phyloP scores from a whole-genome alignment of 53 echinoderm and acorn worm genomes.

The Hippasteria phrygiana region DNA sequence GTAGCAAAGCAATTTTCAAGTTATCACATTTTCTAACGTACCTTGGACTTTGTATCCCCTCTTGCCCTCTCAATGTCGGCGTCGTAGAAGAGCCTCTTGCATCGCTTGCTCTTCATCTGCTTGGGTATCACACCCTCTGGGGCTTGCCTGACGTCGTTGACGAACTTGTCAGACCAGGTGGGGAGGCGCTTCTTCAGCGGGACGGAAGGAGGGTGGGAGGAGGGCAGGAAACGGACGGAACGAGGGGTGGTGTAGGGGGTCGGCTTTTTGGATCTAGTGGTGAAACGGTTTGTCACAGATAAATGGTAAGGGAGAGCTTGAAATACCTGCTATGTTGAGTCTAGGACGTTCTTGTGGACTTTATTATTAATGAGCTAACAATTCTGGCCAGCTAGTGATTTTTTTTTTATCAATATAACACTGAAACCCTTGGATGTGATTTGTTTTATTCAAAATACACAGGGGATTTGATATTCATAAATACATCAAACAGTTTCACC shows the following conservation, averaged over 20 bases:
- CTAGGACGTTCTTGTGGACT: too few relatives aligned
- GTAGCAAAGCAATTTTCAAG: background rate
- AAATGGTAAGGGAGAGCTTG: too few relatives aligned
- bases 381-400: too few relatives aligned
- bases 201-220: conserved; percentile 24
- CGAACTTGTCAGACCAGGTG: conserved; percentile 46
- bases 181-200: conserved; percentile 26
- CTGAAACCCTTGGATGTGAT: too few relatives aligned
- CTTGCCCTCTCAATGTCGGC: background rate
- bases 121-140: background rate
- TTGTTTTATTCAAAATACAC: too few relatives aligned
- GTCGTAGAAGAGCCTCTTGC: conserved; percentile 42
- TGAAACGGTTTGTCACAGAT: background rate
- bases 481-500: too few relatives aligned
- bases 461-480: too few relatives aligned
- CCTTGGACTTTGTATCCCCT: background rate
- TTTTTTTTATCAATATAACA: too few relatives aligned
- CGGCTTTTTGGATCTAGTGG: background rate
- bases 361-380: too few relatives aligned
- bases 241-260: conserved; percentile 1
- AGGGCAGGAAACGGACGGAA: background rate
- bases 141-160: conserved; percentile 22
- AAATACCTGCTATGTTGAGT: too few relatives aligned
- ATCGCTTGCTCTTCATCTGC: conserved; percentile 1
- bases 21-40: background rate